Conservation (phyloP, 2,888 invertebrate genomes). For the Acronicta leporina region DNA sequence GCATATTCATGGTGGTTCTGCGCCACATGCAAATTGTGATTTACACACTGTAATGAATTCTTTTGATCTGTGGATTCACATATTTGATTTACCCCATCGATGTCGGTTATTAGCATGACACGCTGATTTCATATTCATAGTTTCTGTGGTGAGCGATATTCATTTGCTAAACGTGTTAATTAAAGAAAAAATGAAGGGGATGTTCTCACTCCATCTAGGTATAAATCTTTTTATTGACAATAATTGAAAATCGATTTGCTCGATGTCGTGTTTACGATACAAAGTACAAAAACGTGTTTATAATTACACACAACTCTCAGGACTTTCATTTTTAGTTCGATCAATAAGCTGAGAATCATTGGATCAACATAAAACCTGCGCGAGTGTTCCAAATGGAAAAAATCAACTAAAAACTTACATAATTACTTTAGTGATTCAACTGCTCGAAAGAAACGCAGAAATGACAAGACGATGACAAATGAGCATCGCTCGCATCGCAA, state of each 20-base stretch:
- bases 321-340: slow-evolving; percentile 51
- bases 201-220: neutral
- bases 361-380: slow-evolving; percentile 68
- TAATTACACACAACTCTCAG: slow-evolving; percentile 42
- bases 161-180: slow-evolving; percentile 70
- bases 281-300: slow-evolving; percentile 37
- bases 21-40: slow-evolving; percentile 89
- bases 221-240: slow-evolving; percentile 28
- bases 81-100: slow-evolving; percentile 89
- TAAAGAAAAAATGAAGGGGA: slow-evolving; percentile 43
- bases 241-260: slow-evolving; percentile 32
- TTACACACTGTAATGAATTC: slow-evolving; percentile 89
- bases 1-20: slow-evolving; percentile 86
- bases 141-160: slow-evolving; percentile 72
- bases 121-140: slow-evolving; percentile 87
- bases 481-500: slow-evolving; percentile 84
- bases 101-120: slow-evolving; percentile 83
- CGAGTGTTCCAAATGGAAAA: slow-evolving; percentile 71
- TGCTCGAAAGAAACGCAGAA: slow-evolving; percentile 88
- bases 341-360: slow-evolving; percentile 52
- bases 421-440: slow-evolving; percentile 88
- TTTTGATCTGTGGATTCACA: slow-evolving; percentile 89
- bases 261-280: slow-evolving; percentile 27
- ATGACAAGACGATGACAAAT: slow-evolving; percentile 90
- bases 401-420: slow-evolving; percentile 83